Evolutionary conservation across 2,888 invertebrate genomes (phyloP).

Genomic region (Oligia fasciuncula): DNA sequence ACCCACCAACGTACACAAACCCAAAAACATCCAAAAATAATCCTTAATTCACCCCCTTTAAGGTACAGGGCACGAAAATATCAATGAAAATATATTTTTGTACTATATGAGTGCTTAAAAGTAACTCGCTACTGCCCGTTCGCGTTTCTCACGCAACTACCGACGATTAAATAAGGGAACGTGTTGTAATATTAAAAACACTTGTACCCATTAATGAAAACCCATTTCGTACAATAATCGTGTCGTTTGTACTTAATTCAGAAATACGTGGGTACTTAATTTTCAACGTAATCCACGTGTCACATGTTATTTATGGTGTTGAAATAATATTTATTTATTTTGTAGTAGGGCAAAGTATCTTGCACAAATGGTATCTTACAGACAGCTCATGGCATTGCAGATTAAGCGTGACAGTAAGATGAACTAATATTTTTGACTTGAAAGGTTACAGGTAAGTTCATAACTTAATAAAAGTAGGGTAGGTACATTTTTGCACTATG

Average conservation of each 20-base stretch:
- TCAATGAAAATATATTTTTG: constrained; percentile 58
- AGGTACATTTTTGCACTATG: not conserved
- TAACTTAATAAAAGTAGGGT: not conserved
- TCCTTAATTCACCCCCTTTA: constrained; percentile 66
- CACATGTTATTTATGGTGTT: constrained; percentile 54
- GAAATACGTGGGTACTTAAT: constrained; percentile 65
- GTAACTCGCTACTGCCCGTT: constrained; percentile 82
- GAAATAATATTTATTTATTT: constrained; percentile 38
- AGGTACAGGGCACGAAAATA: constrained; percentile 48
- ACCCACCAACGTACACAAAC: constrained; percentile 67
- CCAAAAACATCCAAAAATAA: constrained; percentile 57
- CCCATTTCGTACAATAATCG: constrained; percentile 72
- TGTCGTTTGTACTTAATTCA: constrained; percentile 70
- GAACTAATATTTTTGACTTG: not conserved
- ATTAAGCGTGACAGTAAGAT: not conserved
- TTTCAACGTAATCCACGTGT: constrained; percentile 58
- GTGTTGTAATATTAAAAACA: constrained; percentile 84
- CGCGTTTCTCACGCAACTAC: constrained; percentile 89
- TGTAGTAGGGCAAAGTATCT: not conserved
- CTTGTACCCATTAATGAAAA: constrained; percentile 76
- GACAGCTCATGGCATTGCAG: not conserved
- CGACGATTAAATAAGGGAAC: constrained; percentile 85
- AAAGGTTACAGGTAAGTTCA: not conserved
- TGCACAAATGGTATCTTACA: not conserved
- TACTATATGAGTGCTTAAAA: constrained; percentile 78